Evolutionary conservation across 2,888 invertebrate genomes (phyloP), one percentile per base, ranked within the genome.

Genomic region (Eugnorisma glareosa): DNA sequence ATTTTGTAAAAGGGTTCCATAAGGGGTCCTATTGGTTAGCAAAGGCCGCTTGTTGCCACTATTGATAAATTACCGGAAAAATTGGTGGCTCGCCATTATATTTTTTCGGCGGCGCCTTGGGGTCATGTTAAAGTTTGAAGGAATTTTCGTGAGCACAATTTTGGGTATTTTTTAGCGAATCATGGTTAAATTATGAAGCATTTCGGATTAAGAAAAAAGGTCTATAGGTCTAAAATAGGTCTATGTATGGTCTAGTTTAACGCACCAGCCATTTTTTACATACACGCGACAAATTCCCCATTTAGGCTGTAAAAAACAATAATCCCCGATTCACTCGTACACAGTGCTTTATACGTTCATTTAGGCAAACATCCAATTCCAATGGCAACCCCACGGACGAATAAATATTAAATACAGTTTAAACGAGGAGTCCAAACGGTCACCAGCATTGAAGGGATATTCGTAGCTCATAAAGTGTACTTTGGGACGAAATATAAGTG

Each of bases 1-100:
- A 93, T 93, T 91, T 90, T 91, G 82, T 86, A 89, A 87, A 91
- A 89, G 87, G 86, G 86, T 78, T 84, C 77, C 72, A 67, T 71
- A 72, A 86, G 89, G 90, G 89, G 83, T 90, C 88, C 88, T 90
- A 89, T 90, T 89, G 88, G 88, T 87, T 85, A 80, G 79, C 83
- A 76, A 75, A 77, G 84, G 78, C 68, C 84, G 79, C 70, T 86
- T 86, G 88, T 91, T 91, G 89, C 88, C 86, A 90, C 81, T 85
- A 82, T 84, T 87, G 89, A 87, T 86, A 88, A 87, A 88, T 87
- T 81, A 81, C 83, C 76, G 66, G 68, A 85, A 87, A 87, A 81
- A 82, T 79, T 84, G 75, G 68, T 75, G 45, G 57, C 64, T 63
- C 45, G 35, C 76, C 66, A 82, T 73, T 79, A 83, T 83, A 82